These are phyloP conservation scores for Leptura quadrifasciata DNA, from an alignment of 2,888 invertebrate genomes.

Conservation along the genomic window DNA sequence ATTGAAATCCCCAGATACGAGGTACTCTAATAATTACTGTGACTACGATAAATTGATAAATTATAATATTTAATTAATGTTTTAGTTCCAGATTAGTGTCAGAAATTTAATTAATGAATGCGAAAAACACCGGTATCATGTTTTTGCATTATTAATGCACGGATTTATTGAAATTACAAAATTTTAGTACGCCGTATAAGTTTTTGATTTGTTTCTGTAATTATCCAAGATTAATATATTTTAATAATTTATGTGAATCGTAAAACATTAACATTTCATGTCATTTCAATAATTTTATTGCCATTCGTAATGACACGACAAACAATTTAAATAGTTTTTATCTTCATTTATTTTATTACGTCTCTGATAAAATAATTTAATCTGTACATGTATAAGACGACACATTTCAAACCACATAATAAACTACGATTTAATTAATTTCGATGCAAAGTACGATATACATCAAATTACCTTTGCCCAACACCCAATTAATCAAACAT, in stretches of 20 bases:
- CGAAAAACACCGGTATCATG: constrained; percentile 3
- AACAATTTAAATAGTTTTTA: too few relatives aligned
- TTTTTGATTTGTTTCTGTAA: not conserved
- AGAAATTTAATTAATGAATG: constrained; percentile 22
- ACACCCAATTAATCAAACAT: constrained; percentile 28
- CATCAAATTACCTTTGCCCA: constrained; percentile 25
- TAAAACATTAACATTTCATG: constrained; percentile 11
- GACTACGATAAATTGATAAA: constrained; percentile 11
- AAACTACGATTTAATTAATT: constrained; percentile 25
- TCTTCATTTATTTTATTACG: too few relatives aligned
- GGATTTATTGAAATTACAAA: constrained; percentile 5
- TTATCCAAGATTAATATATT: not conserved
- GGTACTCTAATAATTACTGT: not conserved
- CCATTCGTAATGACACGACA: too few relatives aligned
- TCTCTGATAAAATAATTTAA: too few relatives aligned
- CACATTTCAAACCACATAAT: constrained; percentile 14
- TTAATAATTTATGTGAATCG: not conserved
- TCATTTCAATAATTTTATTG: too few relatives aligned
- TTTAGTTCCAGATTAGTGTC: constrained; percentile 1
- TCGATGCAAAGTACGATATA: not conserved
- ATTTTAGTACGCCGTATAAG: constrained; percentile 4
- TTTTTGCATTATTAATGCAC: not conserved
- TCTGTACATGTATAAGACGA: too few relatives aligned
- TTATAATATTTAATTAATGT: constrained; percentile 5
- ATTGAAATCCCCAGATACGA: not conserved